Evolutionary conservation across 2,797 vertebrate genomes (phyloP).

Genomic region (Sebastes minor): DNA sequence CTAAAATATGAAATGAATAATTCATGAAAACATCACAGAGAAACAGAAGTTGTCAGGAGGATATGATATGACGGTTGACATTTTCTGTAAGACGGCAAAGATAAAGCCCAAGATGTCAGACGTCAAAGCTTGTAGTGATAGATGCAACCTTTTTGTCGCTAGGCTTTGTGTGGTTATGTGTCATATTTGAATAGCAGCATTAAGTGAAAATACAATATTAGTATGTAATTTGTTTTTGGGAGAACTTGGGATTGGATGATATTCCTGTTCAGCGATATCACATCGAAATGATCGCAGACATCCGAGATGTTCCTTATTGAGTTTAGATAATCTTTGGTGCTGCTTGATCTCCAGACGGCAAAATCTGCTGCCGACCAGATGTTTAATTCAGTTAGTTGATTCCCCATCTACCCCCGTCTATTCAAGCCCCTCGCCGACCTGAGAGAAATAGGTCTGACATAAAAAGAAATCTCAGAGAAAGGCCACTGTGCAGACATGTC

Average conservation of each 20-base stretch:
- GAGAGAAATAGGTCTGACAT: background rate
- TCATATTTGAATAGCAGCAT: conserved; percentile 8
- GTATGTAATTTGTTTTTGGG: background rate
- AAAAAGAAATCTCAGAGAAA: background rate
- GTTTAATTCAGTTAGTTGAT: conserved; percentile 42
- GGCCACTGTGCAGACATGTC: background rate
- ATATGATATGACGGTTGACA: conserved; percentile 1
- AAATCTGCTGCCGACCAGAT: conserved; percentile 33
- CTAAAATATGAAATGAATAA: conserved; percentile 54
- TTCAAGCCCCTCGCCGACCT: background rate
- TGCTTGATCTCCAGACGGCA: conserved; percentile 9
- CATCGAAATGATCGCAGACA: conserved; percentile 24
- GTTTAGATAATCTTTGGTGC: conserved; percentile 24
- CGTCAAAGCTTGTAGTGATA: background rate
- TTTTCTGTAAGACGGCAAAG: conserved; percentile 30
- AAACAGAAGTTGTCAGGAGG: conserved; percentile 8
- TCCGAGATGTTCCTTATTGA: conserved; percentile 26
- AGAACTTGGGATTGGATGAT: conserved; percentile 13
- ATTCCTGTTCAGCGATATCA: conserved; percentile 3
- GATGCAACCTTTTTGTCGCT: conserved; percentile 9
- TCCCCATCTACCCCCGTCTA: conserved; percentile 16
- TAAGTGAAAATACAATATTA: background rate
- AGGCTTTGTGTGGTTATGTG: background rate
- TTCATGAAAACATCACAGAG: conserved; percentile 38
- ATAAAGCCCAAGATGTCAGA: conserved; percentile 14